Evolutionary conservation across 2,797 vertebrate genomes (phyloP), one percentile per base, ranked within the genome.

Genomic region (Periparus ater): DNA sequence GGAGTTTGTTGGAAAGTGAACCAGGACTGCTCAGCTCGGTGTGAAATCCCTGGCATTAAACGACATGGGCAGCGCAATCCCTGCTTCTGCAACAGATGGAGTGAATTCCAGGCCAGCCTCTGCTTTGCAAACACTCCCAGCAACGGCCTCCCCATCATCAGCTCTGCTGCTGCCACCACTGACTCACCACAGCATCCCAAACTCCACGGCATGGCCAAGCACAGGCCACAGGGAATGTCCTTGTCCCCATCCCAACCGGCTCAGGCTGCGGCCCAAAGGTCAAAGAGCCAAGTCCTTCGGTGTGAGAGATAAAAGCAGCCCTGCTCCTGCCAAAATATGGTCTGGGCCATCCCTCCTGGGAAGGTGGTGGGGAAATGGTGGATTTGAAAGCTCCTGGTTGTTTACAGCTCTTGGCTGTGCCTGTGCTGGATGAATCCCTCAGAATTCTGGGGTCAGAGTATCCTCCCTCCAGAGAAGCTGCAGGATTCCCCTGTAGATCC

Each of bases 61-160:
- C 9, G 74, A 15, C 73, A 73, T 2, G 70, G n/a, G 44, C 44
- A 1, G 76, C 20, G 9, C 76, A 26, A 9, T 91, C 42, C 79
- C 70, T 13, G 83, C 51, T 85, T 86, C 82, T 84, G 73, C 85
- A 94, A 19, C 95, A 96, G 93, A 96, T 94, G 96, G 95, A 96
- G 40, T 8, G 38, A 82, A 90, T 73, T 95, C 90, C 6, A 7
- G 94, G 93, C 93, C 95, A 95, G 80, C 10, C 32, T 90, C 83
- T 95, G 86, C 95, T 95, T 89, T 93, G 94, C 67, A 94, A 93
- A 94, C 80, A 87, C 63, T 82, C 77, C 48, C 44, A 87, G 83
- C 67, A 96, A n/a, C 75, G 87, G 67, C 84, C 29, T 32, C 84
- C n/a, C 0, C 7, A 62, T 7, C 67, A 32, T 47, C 8, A 91